Base-by-base conservation (phyloP, 2,797 vertebrate genomes). In the Falco biarmicus region DNA sequence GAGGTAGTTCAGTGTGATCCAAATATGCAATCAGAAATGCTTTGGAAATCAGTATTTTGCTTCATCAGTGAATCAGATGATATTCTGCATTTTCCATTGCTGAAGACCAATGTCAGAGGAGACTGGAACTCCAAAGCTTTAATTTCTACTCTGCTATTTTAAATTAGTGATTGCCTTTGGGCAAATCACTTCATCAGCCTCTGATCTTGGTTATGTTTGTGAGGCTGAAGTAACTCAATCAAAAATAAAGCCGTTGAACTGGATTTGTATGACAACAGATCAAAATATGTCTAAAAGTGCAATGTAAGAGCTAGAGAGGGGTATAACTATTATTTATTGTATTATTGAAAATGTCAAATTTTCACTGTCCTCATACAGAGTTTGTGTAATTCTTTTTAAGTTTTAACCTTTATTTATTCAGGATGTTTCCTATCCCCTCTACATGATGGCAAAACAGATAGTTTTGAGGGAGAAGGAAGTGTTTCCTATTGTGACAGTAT, bases 401-500 rank as follows among this genome's bases (percentile, higher is more conserved):
- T 50, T 71, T 74, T 50, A 92, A 70, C 15, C 10, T 89, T 73
- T 79, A 60, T 71, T 83, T 87, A 15, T 91, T 77, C 68, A 74
- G 22, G 26, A 61, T 85, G 17, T 68, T 94, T 94, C 19, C 39
- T 60, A 14, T 79, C 9, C 47, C 17, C 26, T 79, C 28, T 51
- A 59, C 7, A 43, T 59, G 54, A 45, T 56, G 25, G 29, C 14
- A 28, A 75, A 94, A 65, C 9, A 9, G 65, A 61, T 32, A 48
- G 6, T 68, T 75, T 53, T n/a, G 31, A 11, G 28, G 56, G 2
- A 73, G 17, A 65, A 43, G 4, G 10, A 3, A 60, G 3, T 45
- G 13, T 71, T 47, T 76, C 82, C 71, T 82, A 32, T 85, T 92
- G 79, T 8, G 32, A 83, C 9, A 56, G 41, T 91, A 95, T 94